Base-by-base conservation (phyloP, 2,888 invertebrate species). In the Cetonia aurata region DNA sequence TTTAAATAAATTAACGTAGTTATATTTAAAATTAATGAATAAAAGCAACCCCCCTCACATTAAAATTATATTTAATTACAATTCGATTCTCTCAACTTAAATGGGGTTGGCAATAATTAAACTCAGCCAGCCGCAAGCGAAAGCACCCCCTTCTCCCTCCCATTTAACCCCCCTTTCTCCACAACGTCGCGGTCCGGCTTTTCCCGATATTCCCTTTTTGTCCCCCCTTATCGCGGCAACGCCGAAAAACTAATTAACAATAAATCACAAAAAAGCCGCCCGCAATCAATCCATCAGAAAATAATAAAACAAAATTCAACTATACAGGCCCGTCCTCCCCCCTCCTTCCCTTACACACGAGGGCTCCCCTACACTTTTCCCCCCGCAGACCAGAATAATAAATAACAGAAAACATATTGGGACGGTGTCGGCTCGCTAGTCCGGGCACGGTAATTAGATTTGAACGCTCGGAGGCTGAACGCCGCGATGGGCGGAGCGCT, bases 331-430 rank as follows among this genome's bases (percentile, higher is more conserved):
- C 12, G 44, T 19, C 19, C 25, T n/a, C n/a, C 15, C 50, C 15
- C 50, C 15, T n/a, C 53, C 52, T 37, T 9, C 69, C n/a, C 41
- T n/a, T 17, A 33, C n/a, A 48, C 55, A 48, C 50, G 8, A 31
- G 48, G 33, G 10, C n/a, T 25, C 19, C 57, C 44, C n/a, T 8
- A 25, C 52, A 52, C 67, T 41, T 52, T 25, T 42, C 44, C 42
- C 12, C 53, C 15, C 46, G 15, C 13, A 15, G 41, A 25, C 46
- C 13, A 75, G 75, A 75, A 77, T 75, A 77, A 84, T 83, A 83
- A 83, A 84, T 83, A 83, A 83, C 79, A 75, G 25, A 73, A 76
- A 81, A 80, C 83, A 82, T 84, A 84, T 84, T 82, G 84, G 82
- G 78, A 76, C 78, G 67, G 56, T n/a, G 25, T 25, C 25, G 67